phyloP scores from a whole-genome alignment of 2,113 vertebrate genomes.

The Sylvilagus bachmani region DNA sequence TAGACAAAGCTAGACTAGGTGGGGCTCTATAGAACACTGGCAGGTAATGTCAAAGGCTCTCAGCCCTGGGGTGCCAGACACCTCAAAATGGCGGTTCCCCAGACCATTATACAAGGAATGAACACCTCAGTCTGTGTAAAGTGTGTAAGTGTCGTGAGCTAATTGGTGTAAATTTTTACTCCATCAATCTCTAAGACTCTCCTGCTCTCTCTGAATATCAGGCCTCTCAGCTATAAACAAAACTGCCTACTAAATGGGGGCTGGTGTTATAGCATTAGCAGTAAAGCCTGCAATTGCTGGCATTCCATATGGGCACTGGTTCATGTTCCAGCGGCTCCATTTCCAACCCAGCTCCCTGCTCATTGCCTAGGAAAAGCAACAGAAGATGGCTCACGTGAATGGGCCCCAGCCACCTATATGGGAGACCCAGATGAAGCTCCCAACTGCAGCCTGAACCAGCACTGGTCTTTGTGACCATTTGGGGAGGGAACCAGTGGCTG shows the following conservation, averaged over 20 bases:
- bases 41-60: accelerated
- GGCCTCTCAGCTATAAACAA: not conserved
- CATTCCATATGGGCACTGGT: too few species aligned
- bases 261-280: too few species aligned
- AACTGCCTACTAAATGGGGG: not conserved
- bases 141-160: accelerated
- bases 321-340: too few species aligned
- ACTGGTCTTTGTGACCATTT: too few species aligned
- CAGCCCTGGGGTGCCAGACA: accelerated
- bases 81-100: accelerated
- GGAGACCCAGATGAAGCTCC: too few species aligned
- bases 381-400: too few species aligned
- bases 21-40: not conserved
- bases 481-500: too few species aligned
- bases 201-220: not conserved
- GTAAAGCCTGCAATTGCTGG: too few species aligned
- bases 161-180: not conserved
- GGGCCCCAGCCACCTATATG: too few species aligned
- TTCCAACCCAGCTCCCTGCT: too few species aligned
- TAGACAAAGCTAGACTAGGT: not conserved
- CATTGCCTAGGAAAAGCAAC: too few species aligned
- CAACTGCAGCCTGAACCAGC: too few species aligned
- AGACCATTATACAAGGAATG: accelerated
- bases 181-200: not conserved
- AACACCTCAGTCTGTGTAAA: not conserved